Conservation (phyloP, 2,113 vertebrate genomes). For the Peromyscus californicus region DNA sequence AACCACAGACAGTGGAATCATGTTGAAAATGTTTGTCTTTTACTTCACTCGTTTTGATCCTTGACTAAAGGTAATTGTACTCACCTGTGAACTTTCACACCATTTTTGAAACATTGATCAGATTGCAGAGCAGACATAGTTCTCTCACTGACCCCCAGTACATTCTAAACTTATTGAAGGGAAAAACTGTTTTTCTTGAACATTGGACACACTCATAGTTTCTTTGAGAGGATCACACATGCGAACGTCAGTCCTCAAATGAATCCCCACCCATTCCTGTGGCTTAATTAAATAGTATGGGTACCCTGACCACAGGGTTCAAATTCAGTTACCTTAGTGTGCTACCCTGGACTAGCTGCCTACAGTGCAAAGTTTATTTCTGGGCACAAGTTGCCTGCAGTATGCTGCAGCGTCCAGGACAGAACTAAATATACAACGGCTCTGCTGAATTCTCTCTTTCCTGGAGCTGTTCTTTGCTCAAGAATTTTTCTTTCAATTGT, state of each 20-base stretch:
- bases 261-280: neutral
- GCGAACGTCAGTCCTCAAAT: neutral
- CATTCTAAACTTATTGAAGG: constrained; percentile 5
- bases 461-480: neutral
- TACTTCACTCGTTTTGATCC: neutral
- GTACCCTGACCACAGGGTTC: neutral
- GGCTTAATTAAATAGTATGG: neutral
- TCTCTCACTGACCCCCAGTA: neutral
- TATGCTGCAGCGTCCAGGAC: neutral
- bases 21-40: constrained; percentile 42
- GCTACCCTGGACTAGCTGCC: neutral
- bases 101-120: neutral
- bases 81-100: constrained; percentile 30
- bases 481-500: neutral
- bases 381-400: neutral
- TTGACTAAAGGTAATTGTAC: neutral
- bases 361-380: neutral
- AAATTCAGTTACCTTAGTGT: neutral
- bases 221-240: neutral
- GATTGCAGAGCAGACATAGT: neutral
- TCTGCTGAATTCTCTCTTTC: neutral
- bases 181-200: constrained; percentile 26
- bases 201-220: neutral
- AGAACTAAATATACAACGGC: neutral
- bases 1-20: neutral